A percentile compares a stretch with the other conserved stretches of the same genome.
These are phyloP conservation scores for Cariama cristata DNA, from an alignment of 2,113 vertebrate species.

Conservation along the genomic window DNA sequence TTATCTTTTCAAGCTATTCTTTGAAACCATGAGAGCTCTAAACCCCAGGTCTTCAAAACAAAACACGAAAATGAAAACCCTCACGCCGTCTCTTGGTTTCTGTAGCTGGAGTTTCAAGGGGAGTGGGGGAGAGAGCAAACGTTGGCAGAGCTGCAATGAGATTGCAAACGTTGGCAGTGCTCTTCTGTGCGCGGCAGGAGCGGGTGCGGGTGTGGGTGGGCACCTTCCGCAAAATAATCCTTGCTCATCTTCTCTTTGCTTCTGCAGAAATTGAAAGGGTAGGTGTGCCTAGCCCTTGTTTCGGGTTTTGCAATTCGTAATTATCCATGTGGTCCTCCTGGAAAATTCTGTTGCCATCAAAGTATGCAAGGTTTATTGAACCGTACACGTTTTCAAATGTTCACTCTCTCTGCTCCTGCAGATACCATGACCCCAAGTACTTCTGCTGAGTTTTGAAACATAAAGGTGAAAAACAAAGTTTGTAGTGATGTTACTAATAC, in stretches of 20 bases:
- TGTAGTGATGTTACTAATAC: neutral
- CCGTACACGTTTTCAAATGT: neutral
- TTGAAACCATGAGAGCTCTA: neutral
- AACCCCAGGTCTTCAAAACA: neutral
- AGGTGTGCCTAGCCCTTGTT: neutral
- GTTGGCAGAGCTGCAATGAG: neutral
- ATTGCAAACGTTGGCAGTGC: neutral
- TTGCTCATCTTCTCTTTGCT: neutral
- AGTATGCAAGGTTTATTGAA: neutral
- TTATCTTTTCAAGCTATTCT: neutral
- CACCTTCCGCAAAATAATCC: neutral
- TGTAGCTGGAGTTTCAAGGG: neutral
- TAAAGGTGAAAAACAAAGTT: neutral
- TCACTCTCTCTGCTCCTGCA: neutral
- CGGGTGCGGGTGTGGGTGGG: neutral
- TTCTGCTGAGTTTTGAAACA: neutral
- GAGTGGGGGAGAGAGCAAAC: neutral
- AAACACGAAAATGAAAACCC: neutral
- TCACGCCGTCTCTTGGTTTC: neutral
- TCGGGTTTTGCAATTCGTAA: neutral
- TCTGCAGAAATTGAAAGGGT: neutral
- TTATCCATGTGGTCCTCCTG: neutral
- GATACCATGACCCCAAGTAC: neutral
- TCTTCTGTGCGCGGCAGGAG: neutral
- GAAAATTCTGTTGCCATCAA: neutral